Conservation (phyloP, 2,797 vertebrate genomes). For the Urocyon cinereoargenteus region DNA sequence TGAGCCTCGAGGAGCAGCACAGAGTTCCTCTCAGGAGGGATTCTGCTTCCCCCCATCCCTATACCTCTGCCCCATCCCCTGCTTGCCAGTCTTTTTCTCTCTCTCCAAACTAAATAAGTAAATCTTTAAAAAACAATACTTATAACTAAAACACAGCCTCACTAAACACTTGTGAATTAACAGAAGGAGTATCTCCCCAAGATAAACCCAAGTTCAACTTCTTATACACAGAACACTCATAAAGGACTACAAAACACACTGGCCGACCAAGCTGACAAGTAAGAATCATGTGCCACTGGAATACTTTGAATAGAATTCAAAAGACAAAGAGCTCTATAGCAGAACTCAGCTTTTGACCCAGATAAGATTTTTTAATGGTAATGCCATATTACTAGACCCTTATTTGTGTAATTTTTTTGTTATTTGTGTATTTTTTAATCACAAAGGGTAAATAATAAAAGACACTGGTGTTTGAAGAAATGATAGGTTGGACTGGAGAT, state of each 20-base stretch:
- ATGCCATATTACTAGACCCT: neutral
- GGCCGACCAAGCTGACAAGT: neutral
- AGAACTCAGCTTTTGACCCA: neutral
- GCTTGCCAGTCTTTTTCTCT: too few species aligned
- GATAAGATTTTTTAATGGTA: neutral
- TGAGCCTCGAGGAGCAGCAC: too few species aligned
- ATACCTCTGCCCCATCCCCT: too few species aligned
- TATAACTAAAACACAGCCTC: neutral
- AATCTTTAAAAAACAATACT: neutral
- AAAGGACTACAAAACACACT: neutral
- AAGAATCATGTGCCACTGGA: neutral
- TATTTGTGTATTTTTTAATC: conserved; percentile 10
- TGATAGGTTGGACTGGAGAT: neutral
- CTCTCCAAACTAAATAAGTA: neutral
- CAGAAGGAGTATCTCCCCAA: neutral
- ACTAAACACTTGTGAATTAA: conserved; percentile 19
- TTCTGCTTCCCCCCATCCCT: too few species aligned
- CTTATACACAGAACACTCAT: neutral
- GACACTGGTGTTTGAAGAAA: neutral
- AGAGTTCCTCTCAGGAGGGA: too few species aligned
- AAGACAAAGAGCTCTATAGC: neutral
- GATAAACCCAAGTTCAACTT: neutral
- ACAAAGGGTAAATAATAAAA: neutral
- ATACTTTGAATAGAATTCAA: neutral
- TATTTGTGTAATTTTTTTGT: neutral